A percentile compares a stretch with the other conserved stretches of the same genome.
These are phyloP conservation scores for Ophraella communa DNA, from an alignment of 2,888 invertebrate genomes.

Conservation along the genomic window DNA sequence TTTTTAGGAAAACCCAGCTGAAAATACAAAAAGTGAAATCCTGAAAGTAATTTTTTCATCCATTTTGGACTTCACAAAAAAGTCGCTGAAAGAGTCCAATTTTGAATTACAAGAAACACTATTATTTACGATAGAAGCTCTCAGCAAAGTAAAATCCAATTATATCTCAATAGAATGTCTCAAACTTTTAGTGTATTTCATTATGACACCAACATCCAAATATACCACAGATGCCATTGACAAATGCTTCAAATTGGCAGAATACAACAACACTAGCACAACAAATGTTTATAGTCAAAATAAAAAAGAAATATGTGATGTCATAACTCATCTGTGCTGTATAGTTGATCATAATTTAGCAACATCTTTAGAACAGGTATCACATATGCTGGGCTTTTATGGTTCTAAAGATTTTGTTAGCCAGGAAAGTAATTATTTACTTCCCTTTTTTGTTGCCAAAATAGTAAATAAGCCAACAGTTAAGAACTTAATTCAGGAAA, in stretches of 20 bases:
- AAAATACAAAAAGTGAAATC: conserved; percentile 57
- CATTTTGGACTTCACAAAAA: conserved; percentile 61
- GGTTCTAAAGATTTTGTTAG: conserved; percentile 34
- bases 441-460: conserved; percentile 70
- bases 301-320: conserved; percentile 67
- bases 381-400: conserved; percentile 72
- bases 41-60: conserved; percentile 59
- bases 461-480: conserved; percentile 65
- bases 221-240: conserved; percentile 66
- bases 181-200: conserved; percentile 66
- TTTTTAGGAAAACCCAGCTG: conserved; percentile 41
- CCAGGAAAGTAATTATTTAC: conserved; percentile 72
- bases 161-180: conserved; percentile 47
- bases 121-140: conserved; percentile 63
- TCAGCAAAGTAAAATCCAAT: conserved; percentile 50
- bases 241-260: conserved; percentile 66
- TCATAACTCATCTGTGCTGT: conserved; percentile 66
- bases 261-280: conserved; percentile 63
- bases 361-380: conserved; percentile 67
- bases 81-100: conserved; percentile 63
- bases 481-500: conserved; percentile 69
- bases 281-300: conserved; percentile 67
- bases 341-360: conserved; percentile 65
- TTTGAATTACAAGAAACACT: conserved; percentile 64
- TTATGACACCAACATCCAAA: conserved; percentile 69